Evolutionary conservation across 2,888 invertebrate species (phyloP), one percentile per base, ranked within the genome.

Genomic region (Drosophila sordidula): DNA sequence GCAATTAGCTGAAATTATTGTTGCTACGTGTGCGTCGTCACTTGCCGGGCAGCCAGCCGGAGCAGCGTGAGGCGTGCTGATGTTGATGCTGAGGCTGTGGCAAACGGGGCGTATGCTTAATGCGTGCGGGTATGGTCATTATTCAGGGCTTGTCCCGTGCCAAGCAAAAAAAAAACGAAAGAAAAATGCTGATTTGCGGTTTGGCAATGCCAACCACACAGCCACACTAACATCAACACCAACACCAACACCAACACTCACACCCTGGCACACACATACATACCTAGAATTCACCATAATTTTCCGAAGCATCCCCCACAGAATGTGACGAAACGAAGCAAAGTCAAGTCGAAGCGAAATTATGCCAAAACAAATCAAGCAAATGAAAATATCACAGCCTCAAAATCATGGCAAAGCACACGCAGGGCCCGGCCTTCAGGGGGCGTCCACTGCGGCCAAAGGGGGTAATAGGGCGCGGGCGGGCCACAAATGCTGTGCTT

Each of bases 1-100:
- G 84, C 87, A 90, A 89, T 90, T 90, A 90, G 85, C 82, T 82
- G 80, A 87, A 90, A 86, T 90, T 90, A 90, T 89, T 87, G 89
- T 78, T 78, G 69, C 78, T 82, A 89, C 87, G 89, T 90, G 90
- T 81, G 87, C 80, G 83, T 80, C 88, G 86, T 78, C 87, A 86
- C 88, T 85, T 64, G 63, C 63, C 26, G 46, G 64, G 62, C 63
- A 44, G 58, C 55, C 46, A 44, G 39, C 44, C 46, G 46, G 44
- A 22, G 49, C 6, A 16, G 38, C 6, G 6, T 14, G 44, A 4
- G 45, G 50, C 29, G 11, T 9, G 12, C 32, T 14, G 18, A 18
- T 18, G 18, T 18, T 25, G 38, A 16, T 14, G 8, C 67, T 9
- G 26, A 12, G 14, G 32, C 2, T 14, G 39, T 6, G 45, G 25